Conservation (phyloP, 2,888 invertebrate species). For the Neoaliturus tenellus region DNA sequence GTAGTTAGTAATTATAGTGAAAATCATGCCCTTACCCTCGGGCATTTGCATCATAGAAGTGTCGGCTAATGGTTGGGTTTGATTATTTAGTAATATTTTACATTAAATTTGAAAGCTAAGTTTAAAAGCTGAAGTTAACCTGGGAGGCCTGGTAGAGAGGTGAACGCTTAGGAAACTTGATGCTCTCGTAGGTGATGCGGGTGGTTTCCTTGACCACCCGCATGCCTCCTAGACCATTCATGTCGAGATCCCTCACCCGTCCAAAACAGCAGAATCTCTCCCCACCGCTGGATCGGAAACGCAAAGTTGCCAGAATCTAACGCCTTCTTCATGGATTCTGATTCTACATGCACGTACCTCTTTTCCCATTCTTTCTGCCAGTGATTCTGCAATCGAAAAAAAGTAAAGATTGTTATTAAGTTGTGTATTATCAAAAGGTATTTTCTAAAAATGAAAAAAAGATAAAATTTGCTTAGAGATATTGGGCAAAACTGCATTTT, state of each 20-base stretch:
- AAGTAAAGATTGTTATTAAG: no score
- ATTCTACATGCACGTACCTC: not conserved
- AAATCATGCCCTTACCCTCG: no score
- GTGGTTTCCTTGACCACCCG: not conserved
- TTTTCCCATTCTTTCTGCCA: conserved; percentile 1
- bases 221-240: not conserved
- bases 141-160: not conserved
- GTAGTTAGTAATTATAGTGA: no score
- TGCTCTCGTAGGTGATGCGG: not conserved
- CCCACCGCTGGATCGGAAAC: not conserved
- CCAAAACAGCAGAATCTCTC: not conserved
- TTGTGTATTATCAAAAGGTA: no score
- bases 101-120: no score
- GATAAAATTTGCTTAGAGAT: no score
- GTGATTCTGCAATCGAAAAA: not conserved
- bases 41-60: no score
- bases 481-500: no score
- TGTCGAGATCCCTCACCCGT: not conserved
- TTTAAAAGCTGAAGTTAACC: no score
- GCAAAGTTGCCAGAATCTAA: not conserved
- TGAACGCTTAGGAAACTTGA: not conserved
- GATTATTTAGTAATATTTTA: no score
- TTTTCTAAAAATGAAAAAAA: no score
- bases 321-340: not conserved
- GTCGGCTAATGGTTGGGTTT: no score